Conservation (phyloP, 2,888 invertebrate species). For the Linnaemya tessellans region DNA sequence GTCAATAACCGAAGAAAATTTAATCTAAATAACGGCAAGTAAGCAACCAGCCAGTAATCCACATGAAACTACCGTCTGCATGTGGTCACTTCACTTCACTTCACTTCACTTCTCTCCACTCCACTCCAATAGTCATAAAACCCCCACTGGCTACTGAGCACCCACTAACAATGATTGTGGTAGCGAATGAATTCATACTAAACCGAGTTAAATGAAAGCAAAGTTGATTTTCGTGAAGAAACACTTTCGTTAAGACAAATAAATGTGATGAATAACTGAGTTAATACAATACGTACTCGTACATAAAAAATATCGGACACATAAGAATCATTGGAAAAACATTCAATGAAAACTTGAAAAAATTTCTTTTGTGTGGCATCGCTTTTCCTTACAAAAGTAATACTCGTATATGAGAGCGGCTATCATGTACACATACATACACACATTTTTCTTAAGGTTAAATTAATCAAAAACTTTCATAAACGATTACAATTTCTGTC, state of each 20-base stretch:
- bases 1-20: conserved; percentile 53
- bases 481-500: background rate
- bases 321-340: background rate
- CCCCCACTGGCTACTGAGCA: conserved; percentile 6
- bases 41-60: background rate
- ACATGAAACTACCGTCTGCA: background rate
- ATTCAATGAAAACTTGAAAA: no score
- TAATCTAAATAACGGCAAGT: conserved; percentile 30
- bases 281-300: background rate
- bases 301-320: background rate
- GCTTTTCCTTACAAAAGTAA: background rate
- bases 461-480: background rate
- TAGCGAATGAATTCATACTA: conserved; percentile 1
- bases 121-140: conserved; percentile 28
- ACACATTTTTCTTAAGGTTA: no score
- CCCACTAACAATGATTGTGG: conserved; percentile 30
- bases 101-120: conserved; percentile 29
- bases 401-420: no score
- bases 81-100: conserved; percentile 42
- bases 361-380: conserved; percentile 9
- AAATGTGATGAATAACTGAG: background rate
- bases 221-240: conserved; percentile 5
- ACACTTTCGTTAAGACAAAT: background rate
- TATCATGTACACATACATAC: no score
- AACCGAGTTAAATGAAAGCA: conserved; percentile 44